Evolutionary conservation across 2,888 invertebrate species (phyloP), one percentile per base, ranked within the genome.

Genomic region (Philereme vetulata): DNA sequence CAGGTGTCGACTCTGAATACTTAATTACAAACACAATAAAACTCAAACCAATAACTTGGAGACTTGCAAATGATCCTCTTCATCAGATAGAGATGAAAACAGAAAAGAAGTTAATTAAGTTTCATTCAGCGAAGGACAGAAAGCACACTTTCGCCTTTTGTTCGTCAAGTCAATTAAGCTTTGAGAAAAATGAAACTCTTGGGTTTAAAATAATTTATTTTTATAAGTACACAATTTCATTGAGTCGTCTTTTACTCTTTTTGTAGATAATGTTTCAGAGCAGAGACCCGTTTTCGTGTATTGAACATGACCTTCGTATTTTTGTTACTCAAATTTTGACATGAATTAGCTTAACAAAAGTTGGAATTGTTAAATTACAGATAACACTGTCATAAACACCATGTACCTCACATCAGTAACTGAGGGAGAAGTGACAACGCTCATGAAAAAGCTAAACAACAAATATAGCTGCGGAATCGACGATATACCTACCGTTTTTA

Each of bases 101-200:
- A 71, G 71, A 73, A 76, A 71, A 72, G 72, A 76, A 74, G 69
- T 80, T 78, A 81, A 80, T 80, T 80, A 78, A 79, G 68, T 72
- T 71, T 70, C 70, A 72, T 76, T 73, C 68, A 70, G 67, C 67
- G 70, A 62, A 62, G 66, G 69, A 76, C 74, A 65, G 65, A 66
- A 66, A 57, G 67, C 66, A 66, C 65, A 67, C 60, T 68, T 69
- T 71, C 57, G 63, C 56, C 74, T 69, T 69, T 72, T 71, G 68
- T 74, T 65, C 64, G 60, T 66, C 55, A 69, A 76, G 70, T 72
- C 74, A 75, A 73, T 77, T 75, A 75, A 72, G 74, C 74, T 73
- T 72, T 73, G 68, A 70, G 71, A 73, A 78, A 76, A 78, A 76
- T 72, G 67, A 56, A 62, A 62, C 45, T 55, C 48, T 49, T 34